phyloP scores from a whole-genome alignment of 2,113 vertebrate genomes.

The Sylvicapra grimmia region DNA sequence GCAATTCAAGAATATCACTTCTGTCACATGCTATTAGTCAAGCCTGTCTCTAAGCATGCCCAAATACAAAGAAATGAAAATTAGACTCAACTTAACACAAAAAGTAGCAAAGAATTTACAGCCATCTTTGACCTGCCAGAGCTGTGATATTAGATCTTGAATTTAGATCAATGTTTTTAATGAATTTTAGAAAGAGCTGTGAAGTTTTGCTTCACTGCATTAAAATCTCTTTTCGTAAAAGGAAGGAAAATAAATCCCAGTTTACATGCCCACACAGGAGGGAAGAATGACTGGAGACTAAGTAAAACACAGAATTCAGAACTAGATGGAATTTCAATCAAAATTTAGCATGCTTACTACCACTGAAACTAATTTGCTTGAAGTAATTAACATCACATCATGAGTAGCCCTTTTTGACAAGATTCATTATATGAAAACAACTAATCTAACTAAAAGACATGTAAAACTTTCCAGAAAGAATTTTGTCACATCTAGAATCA shows the following conservation, averaged over 20 bases:
- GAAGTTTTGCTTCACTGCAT: background rate
- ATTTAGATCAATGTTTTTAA: background rate
- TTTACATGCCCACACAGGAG: background rate
- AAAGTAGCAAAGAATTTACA: background rate
- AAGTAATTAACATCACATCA: background rate
- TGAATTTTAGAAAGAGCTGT: background rate
- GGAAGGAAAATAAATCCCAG: background rate
- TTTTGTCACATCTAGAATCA: background rate
- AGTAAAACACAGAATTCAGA: background rate
- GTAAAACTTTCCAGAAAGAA: background rate
- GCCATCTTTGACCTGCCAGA: background rate
- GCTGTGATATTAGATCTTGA: background rate
- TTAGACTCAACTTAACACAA: background rate
- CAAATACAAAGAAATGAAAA: background rate
- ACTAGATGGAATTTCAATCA: background rate
- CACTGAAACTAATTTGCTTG: background rate
- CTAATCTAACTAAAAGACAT: background rate
- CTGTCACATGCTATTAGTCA: background rate
- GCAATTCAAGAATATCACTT: background rate
- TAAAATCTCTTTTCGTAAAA: background rate
- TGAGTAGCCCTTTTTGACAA: background rate
- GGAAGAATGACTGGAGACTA: background rate
- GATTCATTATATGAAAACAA: background rate
- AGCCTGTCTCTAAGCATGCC: background rate
- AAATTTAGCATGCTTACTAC: background rate